Percentiles rank a stretch among this genome's conserved stretches.
phyloP scores from a whole-genome alignment of 1,140 invertebrate genomes.

The Heliconius nattereri region DNA sequence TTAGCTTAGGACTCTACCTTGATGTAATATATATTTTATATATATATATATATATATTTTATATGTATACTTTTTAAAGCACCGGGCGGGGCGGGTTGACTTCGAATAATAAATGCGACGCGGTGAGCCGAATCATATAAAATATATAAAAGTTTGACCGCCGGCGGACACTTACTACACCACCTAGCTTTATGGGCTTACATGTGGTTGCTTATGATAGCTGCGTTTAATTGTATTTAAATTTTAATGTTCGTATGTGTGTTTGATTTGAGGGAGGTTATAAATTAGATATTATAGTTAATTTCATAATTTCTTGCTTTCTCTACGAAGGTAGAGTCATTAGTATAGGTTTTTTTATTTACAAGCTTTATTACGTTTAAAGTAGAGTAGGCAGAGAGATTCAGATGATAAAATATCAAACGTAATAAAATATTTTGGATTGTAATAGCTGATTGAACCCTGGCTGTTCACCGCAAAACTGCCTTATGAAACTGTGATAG shows the following conservation, averaged over 20 bases:
- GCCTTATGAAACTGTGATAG: no score
- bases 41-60: background rate
- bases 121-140: slow-evolving; percentile 63
- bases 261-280: background rate
- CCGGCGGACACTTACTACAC: slow-evolving; percentile 54
- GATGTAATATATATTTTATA: slow-evolving; percentile 18
- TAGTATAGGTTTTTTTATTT: no score
- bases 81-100: slow-evolving; percentile 32
- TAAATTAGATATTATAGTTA: background rate
- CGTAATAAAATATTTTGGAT: no score
- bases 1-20: slow-evolving; percentile 34
- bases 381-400: no score
- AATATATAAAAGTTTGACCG: slow-evolving; percentile 76
- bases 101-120: slow-evolving; percentile 59
- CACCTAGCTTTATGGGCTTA: slow-evolving; percentile 57
- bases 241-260: background rate
- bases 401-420: no score
- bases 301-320: no score
- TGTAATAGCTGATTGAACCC: no score
- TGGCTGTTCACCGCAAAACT: no score
- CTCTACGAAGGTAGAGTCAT: no score
- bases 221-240: background rate
- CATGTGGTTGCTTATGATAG: slow-evolving; percentile 41
- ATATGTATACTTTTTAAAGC: slow-evolving; percentile 29
- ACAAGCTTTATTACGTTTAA: no score